Evolutionary conservation across 2,888 invertebrate genomes (phyloP).

Genomic region (Oligia strigilis): DNA sequence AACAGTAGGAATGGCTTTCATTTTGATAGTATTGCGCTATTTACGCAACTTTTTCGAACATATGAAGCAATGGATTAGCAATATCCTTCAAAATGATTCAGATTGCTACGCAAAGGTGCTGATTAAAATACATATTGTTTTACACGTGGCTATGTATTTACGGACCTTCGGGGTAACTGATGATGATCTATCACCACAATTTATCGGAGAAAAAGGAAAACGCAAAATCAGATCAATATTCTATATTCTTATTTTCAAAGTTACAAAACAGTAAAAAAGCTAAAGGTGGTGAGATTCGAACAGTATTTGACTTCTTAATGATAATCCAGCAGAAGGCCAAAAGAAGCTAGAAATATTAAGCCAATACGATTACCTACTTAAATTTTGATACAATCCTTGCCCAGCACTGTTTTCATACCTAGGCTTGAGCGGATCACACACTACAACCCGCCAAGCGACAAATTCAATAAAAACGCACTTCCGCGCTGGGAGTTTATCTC

Average conservation of each 20-base stretch:
- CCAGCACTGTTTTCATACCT: not conserved
- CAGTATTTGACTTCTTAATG: not conserved
- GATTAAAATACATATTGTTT: too few relatives aligned
- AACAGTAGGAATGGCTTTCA: too few relatives aligned
- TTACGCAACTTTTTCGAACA: too few relatives aligned
- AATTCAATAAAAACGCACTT: not conserved
- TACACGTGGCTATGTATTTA: not conserved
- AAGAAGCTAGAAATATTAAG: not conserved
- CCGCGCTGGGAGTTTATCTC: too few relatives aligned
- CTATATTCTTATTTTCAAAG: slow-evolving; percentile 9
- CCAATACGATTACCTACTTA: not conserved
- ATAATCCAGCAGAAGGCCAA: not conserved
- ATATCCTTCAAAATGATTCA: too few relatives aligned
- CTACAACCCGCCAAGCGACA: not conserved
- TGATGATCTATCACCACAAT: not conserved
- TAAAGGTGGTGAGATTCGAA: not conserved
- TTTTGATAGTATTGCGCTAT: too few relatives aligned
- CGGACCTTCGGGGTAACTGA: not conserved
- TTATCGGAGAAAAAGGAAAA: not conserved
- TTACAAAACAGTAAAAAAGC: slow-evolving; percentile 15
- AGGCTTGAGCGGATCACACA: not conserved
- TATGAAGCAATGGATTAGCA: too few relatives aligned
- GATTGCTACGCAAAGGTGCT: too few relatives aligned
- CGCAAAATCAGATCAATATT: not conserved
- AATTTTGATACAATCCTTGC: not conserved